These are phyloP conservation scores for Electrophaes corylata DNA, from an alignment of 2,888 invertebrate species.

Conservation along the genomic window DNA sequence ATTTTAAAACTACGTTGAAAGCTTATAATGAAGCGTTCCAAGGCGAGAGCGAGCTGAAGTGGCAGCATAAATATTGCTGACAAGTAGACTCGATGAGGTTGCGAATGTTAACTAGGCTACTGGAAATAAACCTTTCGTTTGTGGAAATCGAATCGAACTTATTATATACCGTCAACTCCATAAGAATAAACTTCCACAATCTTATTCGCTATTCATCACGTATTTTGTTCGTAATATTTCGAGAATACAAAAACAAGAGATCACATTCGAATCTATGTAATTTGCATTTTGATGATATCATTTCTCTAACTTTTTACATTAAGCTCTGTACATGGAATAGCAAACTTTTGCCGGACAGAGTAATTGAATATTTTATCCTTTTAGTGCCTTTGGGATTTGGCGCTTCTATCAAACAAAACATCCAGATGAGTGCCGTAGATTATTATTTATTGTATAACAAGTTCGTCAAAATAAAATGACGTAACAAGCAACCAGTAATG, in stretches of 20 bases:
- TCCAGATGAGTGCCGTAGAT: no score
- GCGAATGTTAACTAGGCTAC: constrained; percentile 52
- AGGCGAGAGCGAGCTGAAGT: constrained; percentile 55
- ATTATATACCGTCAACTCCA: neutral
- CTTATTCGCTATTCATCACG: constrained; percentile 3
- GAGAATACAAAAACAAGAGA: constrained; percentile 25
- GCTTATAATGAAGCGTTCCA: constrained; percentile 64
- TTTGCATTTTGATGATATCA: constrained; percentile 68
- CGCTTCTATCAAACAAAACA: constrained; percentile 17
- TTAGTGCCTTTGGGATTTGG: constrained; percentile 29
- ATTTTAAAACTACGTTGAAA: constrained; percentile 65
- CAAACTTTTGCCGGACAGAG: constrained; percentile 49
- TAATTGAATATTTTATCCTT: constrained; percentile 55
- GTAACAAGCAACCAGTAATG: constrained; percentile 28
- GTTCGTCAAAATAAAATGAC: neutral
- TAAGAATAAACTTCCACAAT: constrained; percentile 1
- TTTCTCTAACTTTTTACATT: constrained; percentile 68
- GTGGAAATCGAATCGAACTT: constrained; percentile 22
- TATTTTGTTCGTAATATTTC: constrained; percentile 1
- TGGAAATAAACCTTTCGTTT: constrained; percentile 43
- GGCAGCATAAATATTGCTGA: constrained; percentile 62
- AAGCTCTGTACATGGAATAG: constrained; percentile 56
- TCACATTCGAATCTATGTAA: constrained; percentile 48
- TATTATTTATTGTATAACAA: no score
- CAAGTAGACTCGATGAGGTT: constrained; percentile 54